Evolutionary conservation across 1,140 invertebrate genomes (phyloP).

Genomic region (Drosophila fuyamai): DNA sequence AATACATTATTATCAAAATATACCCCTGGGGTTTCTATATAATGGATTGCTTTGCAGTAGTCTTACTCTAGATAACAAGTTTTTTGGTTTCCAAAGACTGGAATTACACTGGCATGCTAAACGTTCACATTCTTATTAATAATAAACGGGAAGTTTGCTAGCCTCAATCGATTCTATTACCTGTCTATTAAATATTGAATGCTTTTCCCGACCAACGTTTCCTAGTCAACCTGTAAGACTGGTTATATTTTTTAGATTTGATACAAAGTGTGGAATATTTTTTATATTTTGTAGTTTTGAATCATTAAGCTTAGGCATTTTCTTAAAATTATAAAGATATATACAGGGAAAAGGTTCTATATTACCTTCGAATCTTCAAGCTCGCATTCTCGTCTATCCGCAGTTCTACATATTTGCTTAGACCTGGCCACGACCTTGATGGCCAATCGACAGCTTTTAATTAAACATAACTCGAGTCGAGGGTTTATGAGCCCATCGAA

Average conservation of each 20-base stretch:
- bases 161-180: not conserved
- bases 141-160: not conserved
- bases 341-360: too few species aligned
- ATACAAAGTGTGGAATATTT: too few species aligned
- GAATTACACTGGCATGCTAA: not conserved
- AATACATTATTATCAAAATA: not conserved
- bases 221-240: too few species aligned
- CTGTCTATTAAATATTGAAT: too few species aligned
- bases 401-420: slow-evolving; percentile 1
- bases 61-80: not conserved
- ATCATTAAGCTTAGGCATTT: not conserved
- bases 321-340: too few species aligned
- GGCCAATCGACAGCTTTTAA: slow-evolving; percentile 39
- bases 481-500: slow-evolving; percentile 44
- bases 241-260: too few species aligned
- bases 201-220: too few species aligned
- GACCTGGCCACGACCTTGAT: slow-evolving; percentile 21
- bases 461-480: slow-evolving; percentile 43
- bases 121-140: not conserved
- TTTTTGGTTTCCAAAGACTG: not conserved
- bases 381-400: not conserved
- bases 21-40: not conserved
- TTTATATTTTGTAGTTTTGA: too few species aligned
- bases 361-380: not conserved
- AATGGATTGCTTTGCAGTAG: not conserved